phyloP scores from a whole-genome alignment of 2,113 vertebrate genomes.

The Centrocercus urophasianus region DNA sequence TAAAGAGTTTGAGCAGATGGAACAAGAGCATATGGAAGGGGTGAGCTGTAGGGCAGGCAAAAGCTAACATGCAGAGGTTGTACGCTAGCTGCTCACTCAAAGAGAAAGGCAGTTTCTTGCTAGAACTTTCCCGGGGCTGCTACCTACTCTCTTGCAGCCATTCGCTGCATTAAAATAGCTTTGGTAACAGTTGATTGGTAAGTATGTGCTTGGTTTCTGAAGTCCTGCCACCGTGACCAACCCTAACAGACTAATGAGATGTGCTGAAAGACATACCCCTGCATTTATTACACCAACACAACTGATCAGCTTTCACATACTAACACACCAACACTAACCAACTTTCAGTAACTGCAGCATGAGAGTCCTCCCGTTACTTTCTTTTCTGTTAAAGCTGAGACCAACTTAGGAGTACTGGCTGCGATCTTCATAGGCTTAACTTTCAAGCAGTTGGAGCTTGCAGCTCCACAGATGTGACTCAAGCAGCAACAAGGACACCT shows the following conservation, averaged over 20 bases:
- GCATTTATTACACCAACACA: not conserved
- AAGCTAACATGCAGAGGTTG: fast-evolving
- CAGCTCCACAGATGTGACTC: not conserved
- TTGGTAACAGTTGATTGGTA: not conserved
- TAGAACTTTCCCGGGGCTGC: not conserved
- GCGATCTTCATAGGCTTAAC: not conserved
- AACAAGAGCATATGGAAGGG: not conserved
- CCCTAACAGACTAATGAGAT: not conserved
- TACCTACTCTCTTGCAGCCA: not conserved
- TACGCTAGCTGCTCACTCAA: not conserved
- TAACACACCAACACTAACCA: not conserved
- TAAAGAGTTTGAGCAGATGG: not conserved
- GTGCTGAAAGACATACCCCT: not conserved
- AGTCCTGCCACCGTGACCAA: not conserved
- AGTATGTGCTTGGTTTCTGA: not conserved
- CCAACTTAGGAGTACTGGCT: not conserved
- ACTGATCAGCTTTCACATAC: not conserved
- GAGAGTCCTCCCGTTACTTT: not conserved
- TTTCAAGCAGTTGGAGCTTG: not conserved
- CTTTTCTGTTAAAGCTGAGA: not conserved
- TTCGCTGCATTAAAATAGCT: not conserved
- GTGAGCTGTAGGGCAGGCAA: not conserved
- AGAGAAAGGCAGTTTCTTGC: not conserved
- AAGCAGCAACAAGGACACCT: not conserved
- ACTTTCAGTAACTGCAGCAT: not conserved